Conservation (phyloP, 2,888 invertebrate species). For the Belgica antarctica region DNA sequence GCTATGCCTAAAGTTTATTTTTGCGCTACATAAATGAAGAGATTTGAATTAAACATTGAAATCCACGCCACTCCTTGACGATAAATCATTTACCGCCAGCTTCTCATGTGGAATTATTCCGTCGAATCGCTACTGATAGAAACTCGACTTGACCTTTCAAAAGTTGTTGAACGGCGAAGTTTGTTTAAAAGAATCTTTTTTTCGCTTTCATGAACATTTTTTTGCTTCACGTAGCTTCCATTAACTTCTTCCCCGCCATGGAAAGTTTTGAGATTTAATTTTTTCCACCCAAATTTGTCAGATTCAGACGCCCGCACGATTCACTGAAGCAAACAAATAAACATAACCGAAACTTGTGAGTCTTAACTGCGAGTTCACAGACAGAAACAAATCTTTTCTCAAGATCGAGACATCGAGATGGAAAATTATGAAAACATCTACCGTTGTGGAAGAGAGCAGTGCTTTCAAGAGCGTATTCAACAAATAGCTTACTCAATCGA, state of each 20-base stretch:
- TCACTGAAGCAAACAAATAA: too few relatives aligned
- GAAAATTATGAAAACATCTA: neutral
- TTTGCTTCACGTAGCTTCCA: too few relatives aligned
- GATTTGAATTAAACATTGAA: too few relatives aligned
- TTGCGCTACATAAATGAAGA: too few relatives aligned
- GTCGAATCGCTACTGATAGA: neutral
- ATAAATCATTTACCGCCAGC: neutral
- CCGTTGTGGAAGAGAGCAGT: neutral
- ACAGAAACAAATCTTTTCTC: neutral
- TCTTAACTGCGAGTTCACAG: neutral
- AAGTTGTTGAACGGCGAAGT: neutral
- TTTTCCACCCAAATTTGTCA: too few relatives aligned
- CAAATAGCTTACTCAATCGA: constrained; percentile 4
- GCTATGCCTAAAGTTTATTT: neutral
- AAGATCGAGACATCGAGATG: neutral
- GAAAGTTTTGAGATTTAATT: too few relatives aligned
- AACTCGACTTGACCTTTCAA: neutral
- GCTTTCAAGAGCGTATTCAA: neutral
- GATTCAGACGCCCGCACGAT: too few relatives aligned
- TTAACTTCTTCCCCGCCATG: too few relatives aligned
- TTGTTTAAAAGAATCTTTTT: neutral
- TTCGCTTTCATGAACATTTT: neutral
- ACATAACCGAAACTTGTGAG: neutral
- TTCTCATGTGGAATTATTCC: neutral
- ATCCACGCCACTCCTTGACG: neutral